Evolutionary conservation across 23 tunicate genomes (phyloP), one percentile per base, ranked within the genome.

Genomic region (Pegea sp.): DNA sequence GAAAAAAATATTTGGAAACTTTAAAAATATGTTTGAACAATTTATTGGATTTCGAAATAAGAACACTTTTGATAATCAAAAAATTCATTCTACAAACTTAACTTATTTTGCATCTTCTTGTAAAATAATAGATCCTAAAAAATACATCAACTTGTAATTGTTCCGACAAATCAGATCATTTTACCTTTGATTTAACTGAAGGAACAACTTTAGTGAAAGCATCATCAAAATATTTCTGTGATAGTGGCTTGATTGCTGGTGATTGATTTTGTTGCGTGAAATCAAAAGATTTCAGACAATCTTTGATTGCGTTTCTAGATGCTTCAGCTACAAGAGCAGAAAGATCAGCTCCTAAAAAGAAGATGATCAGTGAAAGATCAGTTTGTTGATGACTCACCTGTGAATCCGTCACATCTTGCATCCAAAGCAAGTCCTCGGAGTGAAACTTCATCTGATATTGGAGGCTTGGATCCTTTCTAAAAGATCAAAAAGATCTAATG

Each of bases 311-410:
- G 58, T 70, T 72, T 2, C 72, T 31, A 13, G 94, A 61, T 22
- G 94, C 81, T 66, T 81, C 94, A 5, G 81, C 33, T 7, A 81
- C 75, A 24, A 81, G 58, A 1, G 94, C 79, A 16, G 94, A 72
- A 29, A 72, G 30, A 43, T 81, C 94, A 16, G 94, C 94, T 7
- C 94, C 94, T 72, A 63, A 27, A 66, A 27, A 29, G 11, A 26
- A 8, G 8, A 48, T 6, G 8, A 38, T 62, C 16, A 48, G 2
- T 48, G 1, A 26, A 19, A n/a, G 16, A 0, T 38, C 0, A 20
- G 16, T n/a, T 38, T 0, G 7, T 0, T n/a, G 16, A 19, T 25
- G 5, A 55, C 57, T 49, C 44, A 78, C 92, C 92, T 0, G 92
- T 70, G 31, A 78, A 78, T 21, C 78, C 59, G 22, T 53, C 22